These are phyloP conservation scores for Drosophila anomalata DNA, from an alignment of 2,888 invertebrate genomes.

Conservation along the genomic window DNA sequence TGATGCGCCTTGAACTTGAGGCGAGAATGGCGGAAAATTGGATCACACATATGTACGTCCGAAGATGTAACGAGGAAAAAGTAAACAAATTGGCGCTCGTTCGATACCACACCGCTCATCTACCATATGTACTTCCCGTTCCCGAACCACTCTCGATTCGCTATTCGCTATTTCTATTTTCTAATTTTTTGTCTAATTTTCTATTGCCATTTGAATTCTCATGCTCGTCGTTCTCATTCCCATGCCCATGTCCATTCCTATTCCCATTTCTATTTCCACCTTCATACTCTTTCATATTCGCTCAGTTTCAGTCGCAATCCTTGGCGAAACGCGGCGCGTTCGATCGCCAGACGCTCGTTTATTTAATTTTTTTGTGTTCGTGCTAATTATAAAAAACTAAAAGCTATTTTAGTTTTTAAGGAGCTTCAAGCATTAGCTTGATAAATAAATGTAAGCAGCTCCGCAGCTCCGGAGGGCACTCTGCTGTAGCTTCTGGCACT, in stretches of 20 bases:
- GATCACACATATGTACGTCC: background rate
- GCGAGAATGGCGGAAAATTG: slow-evolving; percentile 2
- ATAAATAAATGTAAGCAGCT: slow-evolving; percentile 31
- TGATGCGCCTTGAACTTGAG: slow-evolving; percentile 34
- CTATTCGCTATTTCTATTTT: background rate
- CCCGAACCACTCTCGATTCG: slow-evolving; percentile 1
- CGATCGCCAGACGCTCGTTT: slow-evolving; percentile 34
- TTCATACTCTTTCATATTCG: slow-evolving; percentile 38
- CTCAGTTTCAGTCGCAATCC: slow-evolving; percentile 42
- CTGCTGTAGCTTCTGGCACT: no score
- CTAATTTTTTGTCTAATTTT: background rate
- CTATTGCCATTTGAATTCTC: slow-evolving; percentile 2
- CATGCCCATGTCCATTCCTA: slow-evolving; percentile 14
- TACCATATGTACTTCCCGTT: background rate
- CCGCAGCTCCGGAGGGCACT: no score
- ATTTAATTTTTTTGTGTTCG: slow-evolving; percentile 31
- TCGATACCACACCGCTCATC: slow-evolving; percentile 3
- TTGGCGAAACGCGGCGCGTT: slow-evolving; percentile 47
- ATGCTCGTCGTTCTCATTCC: slow-evolving; percentile 3
- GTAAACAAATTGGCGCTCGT: slow-evolving; percentile 29
- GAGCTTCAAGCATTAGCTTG: background rate
- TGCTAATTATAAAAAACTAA: slow-evolving; percentile 37
- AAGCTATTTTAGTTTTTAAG: slow-evolving; percentile 14
- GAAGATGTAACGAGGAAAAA: slow-evolving; percentile 7
- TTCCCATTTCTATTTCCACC: slow-evolving; percentile 20